Conservation (phyloP, 64 coral and sea anemone genomes). For the Stylophora pistillata region DNA sequence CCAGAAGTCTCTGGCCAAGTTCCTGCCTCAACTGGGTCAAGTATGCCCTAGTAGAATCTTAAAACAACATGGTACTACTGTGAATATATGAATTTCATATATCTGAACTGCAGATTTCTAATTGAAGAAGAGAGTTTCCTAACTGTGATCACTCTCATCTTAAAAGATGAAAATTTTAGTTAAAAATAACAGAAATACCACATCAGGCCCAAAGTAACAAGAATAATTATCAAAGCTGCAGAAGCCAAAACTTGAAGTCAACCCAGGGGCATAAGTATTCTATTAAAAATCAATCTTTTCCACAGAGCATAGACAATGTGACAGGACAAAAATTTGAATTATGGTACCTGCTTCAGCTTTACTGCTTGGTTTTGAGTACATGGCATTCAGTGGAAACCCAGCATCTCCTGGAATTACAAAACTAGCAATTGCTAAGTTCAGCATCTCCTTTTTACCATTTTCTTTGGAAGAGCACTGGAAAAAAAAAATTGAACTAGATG, state of each 20-base stretch:
- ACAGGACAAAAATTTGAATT: not conserved
- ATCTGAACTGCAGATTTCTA: no score
- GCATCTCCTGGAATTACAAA: constrained; percentile 91
- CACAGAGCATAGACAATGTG: no score
- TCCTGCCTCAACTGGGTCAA: constrained; percentile 93
- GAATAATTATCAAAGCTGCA: no score
- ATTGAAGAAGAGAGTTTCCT: not conserved
- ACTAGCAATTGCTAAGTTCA: constrained; percentile 72
- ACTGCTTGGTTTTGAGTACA: constrained; percentile 89
- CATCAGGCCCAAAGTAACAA: no score
- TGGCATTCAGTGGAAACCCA: constrained; percentile 94
- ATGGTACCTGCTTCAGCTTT: constrained; percentile 83
- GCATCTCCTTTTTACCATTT: constrained; percentile 94
- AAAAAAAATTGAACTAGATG: not conserved
- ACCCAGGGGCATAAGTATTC: no score
- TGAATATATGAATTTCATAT: no score
- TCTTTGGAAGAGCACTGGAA: constrained; percentile 74
- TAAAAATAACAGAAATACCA: no score
- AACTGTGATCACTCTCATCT: no score
- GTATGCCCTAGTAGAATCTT: constrained; percentile 76
- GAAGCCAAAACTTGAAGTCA: no score
- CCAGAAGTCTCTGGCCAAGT: constrained; percentile 89
- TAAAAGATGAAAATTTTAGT: no score
- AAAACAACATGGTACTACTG: not conserved
- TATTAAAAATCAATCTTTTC: no score